Evolutionary conservation across 2,797 vertebrate genomes (phyloP).

Genomic region (Rhincodon typus): DNA sequence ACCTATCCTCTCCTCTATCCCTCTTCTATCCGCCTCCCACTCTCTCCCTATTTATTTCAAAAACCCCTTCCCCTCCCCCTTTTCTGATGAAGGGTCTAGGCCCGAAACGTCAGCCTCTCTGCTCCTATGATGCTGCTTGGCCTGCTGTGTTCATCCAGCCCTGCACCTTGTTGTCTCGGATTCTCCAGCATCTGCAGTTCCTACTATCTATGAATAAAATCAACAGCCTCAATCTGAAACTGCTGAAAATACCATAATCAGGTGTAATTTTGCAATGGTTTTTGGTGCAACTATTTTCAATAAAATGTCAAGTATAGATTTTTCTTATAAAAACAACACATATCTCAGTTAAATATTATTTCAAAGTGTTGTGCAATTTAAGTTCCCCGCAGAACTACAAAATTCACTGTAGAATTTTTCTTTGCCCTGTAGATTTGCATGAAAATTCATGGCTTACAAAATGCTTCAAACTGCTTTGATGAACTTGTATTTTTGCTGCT

Average conservation of each 20-base stretch:
- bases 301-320: constrained; percentile 10
- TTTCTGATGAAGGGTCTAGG: no score
- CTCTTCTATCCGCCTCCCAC: no score
- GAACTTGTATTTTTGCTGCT: background rate
- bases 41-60: no score
- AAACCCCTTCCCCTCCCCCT: no score
- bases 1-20: no score
- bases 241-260: background rate
- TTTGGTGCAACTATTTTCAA: background rate
- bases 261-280: background rate
- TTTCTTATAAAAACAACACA: background rate
- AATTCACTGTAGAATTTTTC: background rate
- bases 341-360: background rate
- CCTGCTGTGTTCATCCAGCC: no score
- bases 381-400: background rate
- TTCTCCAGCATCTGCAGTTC: no score
- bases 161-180: no score
- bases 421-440: background rate
- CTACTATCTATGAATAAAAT: background rate
- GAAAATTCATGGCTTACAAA: background rate
- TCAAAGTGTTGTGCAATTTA: background rate
- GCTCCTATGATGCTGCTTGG: no score
- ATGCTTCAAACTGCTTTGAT: background rate
- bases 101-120: no score
- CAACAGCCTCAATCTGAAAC: background rate